phyloP scores from a whole-genome alignment of 2,113 vertebrate species.

The Eubucco bourcierii region DNA sequence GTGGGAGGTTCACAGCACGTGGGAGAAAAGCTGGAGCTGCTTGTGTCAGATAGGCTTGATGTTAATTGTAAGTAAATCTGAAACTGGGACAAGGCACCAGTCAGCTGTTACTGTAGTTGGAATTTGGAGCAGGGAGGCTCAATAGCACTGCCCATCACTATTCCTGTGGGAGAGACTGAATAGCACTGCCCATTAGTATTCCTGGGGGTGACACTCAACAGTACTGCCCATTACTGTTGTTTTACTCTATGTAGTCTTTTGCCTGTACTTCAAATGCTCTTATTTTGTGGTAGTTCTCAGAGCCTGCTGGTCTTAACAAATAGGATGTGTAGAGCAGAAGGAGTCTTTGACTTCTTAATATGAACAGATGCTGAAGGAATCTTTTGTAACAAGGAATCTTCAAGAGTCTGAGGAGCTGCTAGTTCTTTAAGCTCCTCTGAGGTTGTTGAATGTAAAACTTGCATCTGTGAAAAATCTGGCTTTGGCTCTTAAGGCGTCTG shows the following conservation, averaged over 20 bases:
- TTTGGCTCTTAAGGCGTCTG: background rate
- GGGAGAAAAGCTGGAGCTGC: background rate
- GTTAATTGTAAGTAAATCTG: background rate
- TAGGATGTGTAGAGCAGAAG: background rate
- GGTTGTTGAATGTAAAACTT: background rate
- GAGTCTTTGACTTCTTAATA: background rate
- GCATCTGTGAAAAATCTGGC: background rate
- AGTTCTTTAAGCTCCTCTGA: background rate
- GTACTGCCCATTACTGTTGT: background rate
- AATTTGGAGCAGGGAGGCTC: background rate
- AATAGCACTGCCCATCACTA: too few relatives aligned
- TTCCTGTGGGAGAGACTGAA: too few relatives aligned
- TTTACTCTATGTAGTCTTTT: background rate
- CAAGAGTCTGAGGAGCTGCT: background rate
- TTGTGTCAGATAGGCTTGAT: background rate
- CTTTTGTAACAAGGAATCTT: background rate
- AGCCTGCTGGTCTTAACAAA: background rate
- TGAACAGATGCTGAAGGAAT: background rate
- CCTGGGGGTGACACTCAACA: fast-evolving
- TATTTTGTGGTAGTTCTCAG: background rate
- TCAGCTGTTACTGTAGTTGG: background rate
- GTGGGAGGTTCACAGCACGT: background rate
- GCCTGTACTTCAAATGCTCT: fast-evolving
- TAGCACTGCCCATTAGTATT: too few relatives aligned
- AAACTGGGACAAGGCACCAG: background rate